Percentiles rank a stretch among this genome's conserved stretches.
Conservation (phyloP, 2,888 invertebrate genomes). For the Machimus rusticus region DNA sequence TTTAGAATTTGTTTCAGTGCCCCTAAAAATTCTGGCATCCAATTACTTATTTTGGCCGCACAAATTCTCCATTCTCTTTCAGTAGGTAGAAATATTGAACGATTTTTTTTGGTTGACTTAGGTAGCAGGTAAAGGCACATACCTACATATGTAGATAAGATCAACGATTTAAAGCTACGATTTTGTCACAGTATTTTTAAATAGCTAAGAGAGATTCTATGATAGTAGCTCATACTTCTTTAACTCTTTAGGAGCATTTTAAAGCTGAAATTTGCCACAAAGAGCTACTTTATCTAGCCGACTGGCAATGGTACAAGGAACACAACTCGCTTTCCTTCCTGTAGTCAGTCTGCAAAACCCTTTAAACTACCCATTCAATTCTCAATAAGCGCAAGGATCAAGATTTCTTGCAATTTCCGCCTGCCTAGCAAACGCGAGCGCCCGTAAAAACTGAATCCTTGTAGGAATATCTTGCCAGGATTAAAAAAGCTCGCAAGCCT, state of each 20-base stretch:
- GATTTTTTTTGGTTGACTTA: too few relatives aligned
- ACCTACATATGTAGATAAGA: too few relatives aligned
- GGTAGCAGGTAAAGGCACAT: too few relatives aligned
- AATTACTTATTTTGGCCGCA: too few relatives aligned
- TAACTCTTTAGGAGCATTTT: background rate
- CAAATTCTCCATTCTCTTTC: too few relatives aligned
- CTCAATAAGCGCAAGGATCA: background rate
- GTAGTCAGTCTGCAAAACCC: background rate
- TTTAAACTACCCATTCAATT: background rate
- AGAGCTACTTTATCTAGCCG: background rate
- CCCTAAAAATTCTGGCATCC: too few relatives aligned
- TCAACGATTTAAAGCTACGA: too few relatives aligned
- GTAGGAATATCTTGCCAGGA: background rate
- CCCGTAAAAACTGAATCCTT: background rate
- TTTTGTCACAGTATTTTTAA: too few relatives aligned
- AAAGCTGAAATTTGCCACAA: background rate
- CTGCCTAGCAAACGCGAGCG: background rate
- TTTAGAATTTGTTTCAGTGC: too few relatives aligned
- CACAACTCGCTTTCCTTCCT: background rate
- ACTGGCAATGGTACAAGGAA: background rate
- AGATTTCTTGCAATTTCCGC: background rate
- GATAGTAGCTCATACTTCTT: too few relatives aligned
- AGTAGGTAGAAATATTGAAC: too few relatives aligned
- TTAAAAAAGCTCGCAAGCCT: background rate
- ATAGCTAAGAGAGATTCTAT: too few relatives aligned